Evolutionary conservation across 2,113 vertebrate genomes (phyloP).

Genomic region (Pagrus major): DNA sequence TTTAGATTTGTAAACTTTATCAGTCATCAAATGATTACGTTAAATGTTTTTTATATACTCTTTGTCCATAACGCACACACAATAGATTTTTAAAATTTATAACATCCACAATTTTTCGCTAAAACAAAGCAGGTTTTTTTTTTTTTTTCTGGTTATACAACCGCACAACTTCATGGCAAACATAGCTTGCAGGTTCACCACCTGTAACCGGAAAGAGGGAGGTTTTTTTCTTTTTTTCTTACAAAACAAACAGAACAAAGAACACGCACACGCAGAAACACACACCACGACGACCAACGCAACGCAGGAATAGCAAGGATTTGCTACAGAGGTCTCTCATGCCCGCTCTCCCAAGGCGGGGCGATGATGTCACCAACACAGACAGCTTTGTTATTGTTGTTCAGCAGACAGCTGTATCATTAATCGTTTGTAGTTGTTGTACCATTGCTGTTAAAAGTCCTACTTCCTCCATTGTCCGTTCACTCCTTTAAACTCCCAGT

Average conservation of each 20-base stretch:
- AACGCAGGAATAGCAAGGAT: slow-evolving; percentile 81
- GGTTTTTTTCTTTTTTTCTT: slow-evolving; percentile 37
- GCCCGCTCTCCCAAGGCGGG: slow-evolving; percentile 81
- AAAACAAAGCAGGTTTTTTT: slow-evolving; percentile 80
- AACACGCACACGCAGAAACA: slow-evolving; percentile 81
- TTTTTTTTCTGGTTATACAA: slow-evolving; percentile 48
- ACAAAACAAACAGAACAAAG: slow-evolving; percentile 69
- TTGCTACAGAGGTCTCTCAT: slow-evolving; percentile 78
- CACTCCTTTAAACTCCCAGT: slow-evolving; percentile 42
- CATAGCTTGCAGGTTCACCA: slow-evolving; percentile 85
- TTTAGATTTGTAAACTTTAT: slow-evolving; percentile 87
- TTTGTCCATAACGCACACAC: slow-evolving; percentile 77
- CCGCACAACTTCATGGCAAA: slow-evolving; percentile 81
- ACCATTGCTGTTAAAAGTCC: slow-evolving; percentile 54
- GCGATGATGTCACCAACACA: slow-evolving; percentile 89
- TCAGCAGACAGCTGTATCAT: slow-evolving; percentile 55
- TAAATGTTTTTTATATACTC: slow-evolving; percentile 74
- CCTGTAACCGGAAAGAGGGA: slow-evolving; percentile 56
- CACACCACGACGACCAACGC: slow-evolving; percentile 86
- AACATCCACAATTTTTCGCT: slow-evolving; percentile 83
- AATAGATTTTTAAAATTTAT: slow-evolving; percentile 68
- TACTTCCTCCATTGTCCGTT: slow-evolving; percentile 42
- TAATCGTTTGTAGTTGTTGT: slow-evolving; percentile 45
- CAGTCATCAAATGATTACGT: slow-evolving; percentile 80
- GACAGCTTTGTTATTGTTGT: slow-evolving; percentile 86